A percentile compares a stretch with the other conserved stretches of the same genome.
Conservation (phyloP, 2,797 vertebrate species). For the Acestrorhynchus altus region DNA sequence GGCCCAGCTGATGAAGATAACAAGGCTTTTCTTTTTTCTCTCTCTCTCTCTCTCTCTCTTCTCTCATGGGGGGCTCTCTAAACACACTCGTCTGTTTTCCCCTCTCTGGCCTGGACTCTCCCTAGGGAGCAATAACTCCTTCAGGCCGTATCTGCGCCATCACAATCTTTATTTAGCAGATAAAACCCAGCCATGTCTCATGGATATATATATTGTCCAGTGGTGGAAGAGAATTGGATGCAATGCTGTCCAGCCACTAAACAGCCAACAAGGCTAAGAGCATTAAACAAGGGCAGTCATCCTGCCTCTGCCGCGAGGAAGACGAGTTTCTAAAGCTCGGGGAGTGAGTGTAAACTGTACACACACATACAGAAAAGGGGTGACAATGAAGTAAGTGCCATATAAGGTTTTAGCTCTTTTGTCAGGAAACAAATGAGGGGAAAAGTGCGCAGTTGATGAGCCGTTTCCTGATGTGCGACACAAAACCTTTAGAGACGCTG, state of each 20-base stretch:
- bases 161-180: slow-evolving; percentile 60
- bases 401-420: background rate
- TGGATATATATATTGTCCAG: slow-evolving; percentile 24
- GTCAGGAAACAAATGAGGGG: background rate
- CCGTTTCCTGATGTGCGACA: background rate
- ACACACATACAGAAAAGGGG: too few relatives aligned
- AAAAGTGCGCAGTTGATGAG: background rate
- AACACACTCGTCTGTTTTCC: slow-evolving; percentile 74
- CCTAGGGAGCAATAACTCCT: slow-evolving; percentile 70
- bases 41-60: too few relatives aligned
- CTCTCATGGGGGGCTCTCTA: slow-evolving; percentile 55
- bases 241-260: background rate
- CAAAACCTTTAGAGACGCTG: background rate
- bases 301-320: background rate
- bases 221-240: slow-evolving; percentile 20
- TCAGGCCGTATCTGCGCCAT: slow-evolving; percentile 74
- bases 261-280: slow-evolving; percentile 1
- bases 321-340: background rate
- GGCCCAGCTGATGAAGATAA: slow-evolving; percentile 75
- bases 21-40: slow-evolving; percentile 64
- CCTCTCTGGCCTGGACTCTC: slow-evolving; percentile 57
- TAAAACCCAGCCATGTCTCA: slow-evolving; percentile 40
- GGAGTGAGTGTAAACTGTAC: background rate
- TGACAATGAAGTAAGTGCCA: background rate
- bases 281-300: slow-evolving; percentile 13